Evolutionary conservation across 64 coral and sea anemone genomes (phyloP).

Genomic region (Actinia tenebrosa): DNA sequence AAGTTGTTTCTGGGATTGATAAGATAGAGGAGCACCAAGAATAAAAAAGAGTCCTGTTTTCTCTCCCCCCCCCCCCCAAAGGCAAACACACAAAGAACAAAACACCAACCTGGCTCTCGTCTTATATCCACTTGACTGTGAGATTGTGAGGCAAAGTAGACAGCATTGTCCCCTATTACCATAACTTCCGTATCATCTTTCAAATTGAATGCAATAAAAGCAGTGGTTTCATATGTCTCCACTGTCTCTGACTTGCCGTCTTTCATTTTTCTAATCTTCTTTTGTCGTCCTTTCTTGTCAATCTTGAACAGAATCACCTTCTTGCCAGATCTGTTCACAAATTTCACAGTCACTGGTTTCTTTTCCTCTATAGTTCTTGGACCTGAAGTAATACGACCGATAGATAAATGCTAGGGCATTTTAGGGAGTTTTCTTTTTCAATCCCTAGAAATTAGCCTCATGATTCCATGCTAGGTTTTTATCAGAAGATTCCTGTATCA

Average conservation of each 20-base stretch:
- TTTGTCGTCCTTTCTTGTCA: conserved; percentile 18
- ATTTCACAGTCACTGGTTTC: conserved; percentile 10
- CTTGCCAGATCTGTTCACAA: conserved; percentile 24
- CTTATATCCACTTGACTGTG: conserved; percentile 15
- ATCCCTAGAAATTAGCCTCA: too few relatives aligned
- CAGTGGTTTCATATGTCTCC: conserved; percentile 18
- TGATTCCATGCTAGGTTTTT: too few relatives aligned
- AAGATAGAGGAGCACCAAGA: too few relatives aligned
- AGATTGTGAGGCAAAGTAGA: conserved; percentile 14
- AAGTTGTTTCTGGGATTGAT: too few relatives aligned
- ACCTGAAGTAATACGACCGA: neutral
- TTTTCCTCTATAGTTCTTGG: conserved; percentile 8
- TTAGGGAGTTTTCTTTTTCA: too few relatives aligned
- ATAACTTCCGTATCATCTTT: neutral
- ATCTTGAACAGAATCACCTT: conserved; percentile 17
- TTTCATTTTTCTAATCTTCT: conserved; percentile 19
- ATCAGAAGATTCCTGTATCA: too few relatives aligned
- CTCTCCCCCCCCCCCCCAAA: too few relatives aligned
- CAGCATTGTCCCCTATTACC: conserved; percentile 15
- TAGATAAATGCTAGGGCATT: too few relatives aligned
- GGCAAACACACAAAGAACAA: neutral
- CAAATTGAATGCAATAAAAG: neutral
- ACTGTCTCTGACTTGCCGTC: conserved; percentile 5
- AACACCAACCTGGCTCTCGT: conserved; percentile 11
- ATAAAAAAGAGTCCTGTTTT: too few relatives aligned